phyloP scores from a whole-genome alignment of 1,140 invertebrate species.

The Zaprionus davidi region DNA sequence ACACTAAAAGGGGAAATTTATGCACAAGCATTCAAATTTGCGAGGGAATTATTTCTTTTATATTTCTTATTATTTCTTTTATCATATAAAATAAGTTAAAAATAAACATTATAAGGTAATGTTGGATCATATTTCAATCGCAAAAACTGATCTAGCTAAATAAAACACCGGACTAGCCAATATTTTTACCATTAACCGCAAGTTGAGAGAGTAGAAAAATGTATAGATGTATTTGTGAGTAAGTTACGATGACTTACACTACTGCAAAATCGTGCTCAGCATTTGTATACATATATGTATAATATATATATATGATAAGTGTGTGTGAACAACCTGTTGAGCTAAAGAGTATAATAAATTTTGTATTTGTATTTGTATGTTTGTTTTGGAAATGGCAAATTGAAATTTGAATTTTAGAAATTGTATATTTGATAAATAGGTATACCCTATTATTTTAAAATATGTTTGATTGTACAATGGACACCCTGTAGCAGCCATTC shows the following conservation, averaged over 20 bases:
- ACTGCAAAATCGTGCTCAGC: not conserved
- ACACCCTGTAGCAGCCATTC: slow-evolving; percentile 13
- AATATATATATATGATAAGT: not conserved
- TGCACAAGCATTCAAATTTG: not conserved
- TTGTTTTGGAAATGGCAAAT: not conserved
- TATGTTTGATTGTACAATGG: not conserved
- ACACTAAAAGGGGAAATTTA: not conserved
- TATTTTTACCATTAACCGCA: not conserved
- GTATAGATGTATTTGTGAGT: not conserved
- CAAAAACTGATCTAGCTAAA: too few relatives aligned
- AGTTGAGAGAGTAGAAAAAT: not conserved
- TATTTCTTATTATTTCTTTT: too few relatives aligned
- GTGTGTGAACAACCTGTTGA: not conserved
- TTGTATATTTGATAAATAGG: not conserved
- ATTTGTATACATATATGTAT: not conserved
- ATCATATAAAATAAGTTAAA: too few relatives aligned
- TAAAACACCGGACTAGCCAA: not conserved
- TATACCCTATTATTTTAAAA: not conserved
- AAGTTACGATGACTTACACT: not conserved
- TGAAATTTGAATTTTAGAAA: not conserved
- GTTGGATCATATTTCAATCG: not conserved
- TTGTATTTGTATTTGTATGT: slow-evolving; percentile 1
- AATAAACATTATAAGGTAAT: too few relatives aligned
- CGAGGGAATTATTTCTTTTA: too few relatives aligned
- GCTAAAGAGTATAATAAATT: not conserved